A percentile compares a stretch with the other conserved stretches of the same genome.
Evolutionary conservation across 2,888 invertebrate species (phyloP).

Genomic region (Drosophila testacea): DNA sequence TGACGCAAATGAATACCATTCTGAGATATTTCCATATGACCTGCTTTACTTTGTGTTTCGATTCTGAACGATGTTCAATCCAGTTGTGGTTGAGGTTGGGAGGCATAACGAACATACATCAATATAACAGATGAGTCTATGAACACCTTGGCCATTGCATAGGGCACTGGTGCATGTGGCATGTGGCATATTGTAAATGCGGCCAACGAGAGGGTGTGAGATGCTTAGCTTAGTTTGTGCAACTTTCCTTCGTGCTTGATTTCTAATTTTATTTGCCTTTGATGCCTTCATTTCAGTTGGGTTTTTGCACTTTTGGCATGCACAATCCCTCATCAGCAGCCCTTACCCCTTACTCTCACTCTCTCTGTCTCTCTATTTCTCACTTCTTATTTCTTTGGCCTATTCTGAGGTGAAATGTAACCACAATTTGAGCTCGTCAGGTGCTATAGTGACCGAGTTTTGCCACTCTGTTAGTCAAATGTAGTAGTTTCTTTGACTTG

Average conservation of each 20-base stretch:
- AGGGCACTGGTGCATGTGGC: slow-evolving; percentile 2
- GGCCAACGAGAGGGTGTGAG: slow-evolving; percentile 24
- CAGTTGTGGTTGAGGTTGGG: slow-evolving; percentile 12
- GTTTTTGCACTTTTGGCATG: slow-evolving; percentile 55
- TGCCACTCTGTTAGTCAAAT: slow-evolving; percentile 24
- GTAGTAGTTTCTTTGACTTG: slow-evolving; percentile 15
- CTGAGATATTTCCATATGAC: slow-evolving; percentile 71
- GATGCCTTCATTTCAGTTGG: slow-evolving; percentile 57
- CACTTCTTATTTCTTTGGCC: slow-evolving; percentile 2
- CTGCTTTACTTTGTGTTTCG: slow-evolving; percentile 62
- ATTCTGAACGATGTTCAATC: slow-evolving; percentile 32
- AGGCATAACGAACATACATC: slow-evolving; percentile 7
- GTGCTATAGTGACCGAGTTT: slow-evolving; percentile 36
- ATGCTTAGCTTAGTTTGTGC: slow-evolving; percentile 13
- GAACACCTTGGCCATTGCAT: slow-evolving; percentile 21
- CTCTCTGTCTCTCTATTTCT: background rate
- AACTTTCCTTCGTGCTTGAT: slow-evolving; percentile 39
- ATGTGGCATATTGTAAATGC: slow-evolving; percentile 42
- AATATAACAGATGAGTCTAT: slow-evolving; percentile 29
- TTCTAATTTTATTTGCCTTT: slow-evolving; percentile 58
- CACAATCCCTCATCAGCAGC: slow-evolving; percentile 27
- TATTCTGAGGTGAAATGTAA: slow-evolving; percentile 13
- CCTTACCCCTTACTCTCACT: background rate
- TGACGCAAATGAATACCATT: slow-evolving; percentile 30
- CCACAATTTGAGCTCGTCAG: slow-evolving; percentile 20